Base-by-base conservation (phyloP, 2,888 invertebrate genomes). In the Malacosoma neustria region DNA sequence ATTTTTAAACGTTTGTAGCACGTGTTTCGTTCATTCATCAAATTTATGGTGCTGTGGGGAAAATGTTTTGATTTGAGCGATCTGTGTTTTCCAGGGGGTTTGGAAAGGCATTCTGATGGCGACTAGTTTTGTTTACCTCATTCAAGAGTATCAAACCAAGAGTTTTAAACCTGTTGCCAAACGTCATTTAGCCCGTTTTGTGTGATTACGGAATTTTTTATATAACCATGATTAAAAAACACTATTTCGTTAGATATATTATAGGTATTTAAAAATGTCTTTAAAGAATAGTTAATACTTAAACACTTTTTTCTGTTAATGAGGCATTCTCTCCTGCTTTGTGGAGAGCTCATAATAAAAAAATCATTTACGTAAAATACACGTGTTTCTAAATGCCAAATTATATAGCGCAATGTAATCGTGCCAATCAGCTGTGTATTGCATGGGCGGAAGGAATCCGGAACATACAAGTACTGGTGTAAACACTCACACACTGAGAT, bases 1-100 rank as follows among this genome's bases (percentile, higher is more conserved):
- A 72, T 75, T 84, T 85, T 84, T 80, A 80, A 84, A 82, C 81
- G 74, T 77, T 79, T 69, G 81, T 77, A 82, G 80, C 85, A 82
- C 84, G 82, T 84, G 85, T 81, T 82, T 73, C 64, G 76, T 82
- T 79, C 84, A 84, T 85, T 85, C 84, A 85, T 85, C 82, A 82
- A 75, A 79, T 84, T 85, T 80, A 85, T 82, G 80, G 80, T 74
- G 68, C 58, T 72, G 81, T 81, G 82, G 76, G 82, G 75, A 82
- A 72, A 73, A 75, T 77, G 76, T 81, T 76, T 74, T 73, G 30
- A 67, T 82, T 72, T 70, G 64, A 52, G 49, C 50, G 56, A 58
- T 61, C 51, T 50, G 49, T 52, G 49, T 60, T 56, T 54, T 60
- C 55, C 49, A 54, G 43, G 53, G 48, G 47, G 53, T 49, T 51